Evolutionary conservation across 2,797 vertebrate species (phyloP).

Genomic region (Coilia nasus): DNA sequence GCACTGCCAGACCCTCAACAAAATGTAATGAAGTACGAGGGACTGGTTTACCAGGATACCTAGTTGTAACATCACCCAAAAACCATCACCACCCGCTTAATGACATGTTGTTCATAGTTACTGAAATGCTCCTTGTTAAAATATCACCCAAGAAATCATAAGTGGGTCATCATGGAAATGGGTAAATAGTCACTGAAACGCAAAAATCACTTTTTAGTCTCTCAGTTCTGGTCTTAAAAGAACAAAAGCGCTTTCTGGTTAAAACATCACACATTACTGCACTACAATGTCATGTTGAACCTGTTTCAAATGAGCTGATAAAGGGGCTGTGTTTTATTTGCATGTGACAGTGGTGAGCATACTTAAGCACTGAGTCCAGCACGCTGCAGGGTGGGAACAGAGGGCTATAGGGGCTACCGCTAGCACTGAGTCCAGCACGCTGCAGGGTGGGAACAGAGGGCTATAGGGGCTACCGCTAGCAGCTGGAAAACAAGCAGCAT

Average conservation of each 20-base stretch:
- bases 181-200: too few relatives aligned
- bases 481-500: conserved; percentile 1
- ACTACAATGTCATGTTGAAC: background rate
- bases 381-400: background rate
- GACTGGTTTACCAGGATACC: too few relatives aligned
- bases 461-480: background rate
- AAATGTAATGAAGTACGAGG: too few relatives aligned
- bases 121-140: too few relatives aligned
- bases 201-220: too few relatives aligned
- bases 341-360: background rate
- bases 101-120: too few relatives aligned
- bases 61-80: too few relatives aligned
- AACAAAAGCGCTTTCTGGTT: background rate
- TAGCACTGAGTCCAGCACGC: background rate
- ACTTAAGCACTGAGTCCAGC: background rate
- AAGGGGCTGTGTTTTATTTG: background rate
- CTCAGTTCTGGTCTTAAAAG: too few relatives aligned
- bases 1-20: too few relatives aligned
- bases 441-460: background rate
- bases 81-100: too few relatives aligned
- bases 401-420: background rate
- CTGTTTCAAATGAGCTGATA: background rate
- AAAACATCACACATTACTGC: background rate
- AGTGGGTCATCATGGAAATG: too few relatives aligned
- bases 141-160: too few relatives aligned